phyloP scores from a whole-genome alignment of 2,797 vertebrate species.

The Sebastolobus alascanus region DNA sequence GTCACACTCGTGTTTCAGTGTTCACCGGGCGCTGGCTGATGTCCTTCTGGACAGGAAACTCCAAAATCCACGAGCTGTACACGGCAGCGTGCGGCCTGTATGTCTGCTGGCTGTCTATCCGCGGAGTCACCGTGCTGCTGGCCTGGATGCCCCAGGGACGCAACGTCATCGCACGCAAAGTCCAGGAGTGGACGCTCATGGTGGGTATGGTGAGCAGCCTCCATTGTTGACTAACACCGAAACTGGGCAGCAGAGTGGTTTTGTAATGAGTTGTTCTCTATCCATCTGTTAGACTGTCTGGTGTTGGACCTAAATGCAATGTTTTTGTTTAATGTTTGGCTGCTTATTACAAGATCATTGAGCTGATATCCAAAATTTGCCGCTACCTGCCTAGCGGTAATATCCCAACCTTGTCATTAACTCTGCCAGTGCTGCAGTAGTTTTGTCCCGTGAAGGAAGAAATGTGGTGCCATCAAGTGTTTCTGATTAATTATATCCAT shows the following conservation, averaged over 20 bases:
- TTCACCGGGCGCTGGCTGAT: constrained; percentile 99
- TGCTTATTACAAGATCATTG: constrained; percentile 8
- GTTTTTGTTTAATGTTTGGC: constrained; percentile 22
- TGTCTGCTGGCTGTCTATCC: constrained; percentile 97
- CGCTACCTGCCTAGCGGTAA: background rate
- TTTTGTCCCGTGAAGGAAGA: background rate
- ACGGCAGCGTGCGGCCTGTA: constrained; percentile 98
- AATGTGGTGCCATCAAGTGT: background rate
- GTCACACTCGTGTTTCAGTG: constrained; percentile 82
- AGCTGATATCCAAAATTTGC: background rate
- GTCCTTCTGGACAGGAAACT: constrained; percentile 99
- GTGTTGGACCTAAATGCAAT: background rate
- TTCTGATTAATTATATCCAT: background rate
- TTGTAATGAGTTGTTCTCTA: background rate
- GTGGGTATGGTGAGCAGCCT: constrained; percentile 71
- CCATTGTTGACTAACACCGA: background rate
- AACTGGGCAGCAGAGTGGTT: background rate
- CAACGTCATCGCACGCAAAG: constrained; percentile 94
- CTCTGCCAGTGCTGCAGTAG: background rate
- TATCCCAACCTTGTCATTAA: background rate
- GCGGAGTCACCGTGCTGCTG: constrained; percentile 93
- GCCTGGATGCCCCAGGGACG: constrained; percentile 99
- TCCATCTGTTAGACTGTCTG: background rate
- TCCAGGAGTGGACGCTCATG: constrained; percentile 99
- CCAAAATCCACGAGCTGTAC: constrained; percentile 98